Conservation (phyloP, 1,140 invertebrate species). For the Amyelois transitella region DNA sequence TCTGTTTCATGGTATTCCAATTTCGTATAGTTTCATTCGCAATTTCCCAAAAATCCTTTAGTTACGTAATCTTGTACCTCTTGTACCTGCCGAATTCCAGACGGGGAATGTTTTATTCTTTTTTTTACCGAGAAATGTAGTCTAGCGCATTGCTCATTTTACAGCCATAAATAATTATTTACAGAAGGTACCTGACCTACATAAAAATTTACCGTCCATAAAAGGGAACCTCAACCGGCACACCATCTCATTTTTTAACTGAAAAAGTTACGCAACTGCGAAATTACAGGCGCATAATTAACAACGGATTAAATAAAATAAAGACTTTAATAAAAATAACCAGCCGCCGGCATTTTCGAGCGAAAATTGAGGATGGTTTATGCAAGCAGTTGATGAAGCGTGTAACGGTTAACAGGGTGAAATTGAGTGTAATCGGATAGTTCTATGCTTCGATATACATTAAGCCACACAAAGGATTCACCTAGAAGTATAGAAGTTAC, state of each 20-base stretch:
- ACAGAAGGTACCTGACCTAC: not conserved
- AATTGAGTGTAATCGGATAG: conserved; percentile 9
- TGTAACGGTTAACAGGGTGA: conserved; percentile 5
- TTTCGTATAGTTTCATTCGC: no score
- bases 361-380: not conserved
- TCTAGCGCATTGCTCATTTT: no score
- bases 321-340: not conserved
- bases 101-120: no score
- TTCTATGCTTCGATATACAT: not conserved
- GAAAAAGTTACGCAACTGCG: not conserved
- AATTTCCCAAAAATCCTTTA: no score
- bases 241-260: not conserved
- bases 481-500: not conserved
- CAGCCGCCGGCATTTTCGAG: not conserved
- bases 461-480: not conserved
- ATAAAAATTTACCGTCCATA: not conserved
- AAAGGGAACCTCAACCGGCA: not conserved
- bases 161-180: no score
- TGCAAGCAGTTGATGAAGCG: not conserved
- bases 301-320: not conserved
- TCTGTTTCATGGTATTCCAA: no score
- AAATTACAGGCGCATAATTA: not conserved
- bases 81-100: no score
- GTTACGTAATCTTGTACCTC: no score
- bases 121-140: no score